Percentiles rank a stretch among this genome's conserved stretches.
Evolutionary conservation across 2,113 vertebrate species (phyloP).

Genomic region (Terrapene triunguis): DNA sequence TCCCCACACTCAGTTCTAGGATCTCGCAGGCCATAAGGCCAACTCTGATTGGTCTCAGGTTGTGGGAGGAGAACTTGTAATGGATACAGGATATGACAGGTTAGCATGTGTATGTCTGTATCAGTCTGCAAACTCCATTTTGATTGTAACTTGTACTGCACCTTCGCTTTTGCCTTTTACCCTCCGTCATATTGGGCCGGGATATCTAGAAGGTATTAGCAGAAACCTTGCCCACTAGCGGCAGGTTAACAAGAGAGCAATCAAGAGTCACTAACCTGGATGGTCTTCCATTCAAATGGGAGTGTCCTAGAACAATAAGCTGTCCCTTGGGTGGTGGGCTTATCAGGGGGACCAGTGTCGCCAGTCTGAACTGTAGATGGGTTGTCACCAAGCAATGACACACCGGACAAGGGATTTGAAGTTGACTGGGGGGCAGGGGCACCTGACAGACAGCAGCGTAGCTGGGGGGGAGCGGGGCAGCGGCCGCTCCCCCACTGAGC

Average conservation of each 20-base stretch:
- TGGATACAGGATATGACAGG: background rate
- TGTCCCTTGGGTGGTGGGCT: too few species aligned
- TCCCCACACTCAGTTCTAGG: background rate
- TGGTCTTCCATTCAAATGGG: background rate
- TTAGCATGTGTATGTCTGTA: background rate
- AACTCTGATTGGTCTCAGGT: background rate
- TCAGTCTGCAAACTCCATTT: background rate
- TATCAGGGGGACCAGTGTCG: too few species aligned
- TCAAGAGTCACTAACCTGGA: background rate
- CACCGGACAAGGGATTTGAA: fast-evolving
- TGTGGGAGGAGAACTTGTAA: background rate
- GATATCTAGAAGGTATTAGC: too few species aligned
- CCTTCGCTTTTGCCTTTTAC: background rate
- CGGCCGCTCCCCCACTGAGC: too few species aligned
- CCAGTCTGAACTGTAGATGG: too few species aligned
- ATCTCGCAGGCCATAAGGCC: background rate
- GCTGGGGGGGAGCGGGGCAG: too few species aligned
- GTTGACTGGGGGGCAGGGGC: background rate
- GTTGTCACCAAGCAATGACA: too few species aligned
- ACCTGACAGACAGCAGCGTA: background rate
- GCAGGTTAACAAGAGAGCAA: background rate
- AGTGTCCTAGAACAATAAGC: background rate
- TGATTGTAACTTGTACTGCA: background rate
- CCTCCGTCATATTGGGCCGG: background rate
- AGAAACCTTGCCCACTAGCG: too few species aligned